Conservation (phyloP, 2,797 vertebrate species). For the Danio aesculapii region DNA sequence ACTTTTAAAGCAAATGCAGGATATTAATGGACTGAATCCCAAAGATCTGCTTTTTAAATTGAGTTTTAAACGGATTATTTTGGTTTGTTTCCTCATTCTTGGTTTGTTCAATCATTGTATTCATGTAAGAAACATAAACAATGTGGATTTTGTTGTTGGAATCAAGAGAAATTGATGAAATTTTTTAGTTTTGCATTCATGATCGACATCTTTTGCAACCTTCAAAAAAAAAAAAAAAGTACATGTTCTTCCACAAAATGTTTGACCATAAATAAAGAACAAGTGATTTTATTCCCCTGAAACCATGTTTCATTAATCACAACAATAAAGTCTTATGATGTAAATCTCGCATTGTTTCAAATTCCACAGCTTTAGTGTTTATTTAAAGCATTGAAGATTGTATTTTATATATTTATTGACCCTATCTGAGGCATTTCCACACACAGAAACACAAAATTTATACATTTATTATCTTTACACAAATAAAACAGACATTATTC, state of each 20-base stretch:
- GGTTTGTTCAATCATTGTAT: slow-evolving; percentile 32
- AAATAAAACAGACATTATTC: too few species aligned
- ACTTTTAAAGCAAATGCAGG: neutral
- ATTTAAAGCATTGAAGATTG: neutral
- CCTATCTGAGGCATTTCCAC: too few species aligned
- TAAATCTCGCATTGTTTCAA: slow-evolving; percentile 18
- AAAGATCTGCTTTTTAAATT: slow-evolving; percentile 40
- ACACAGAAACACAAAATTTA: too few species aligned
- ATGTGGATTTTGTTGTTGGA: slow-evolving; percentile 61
- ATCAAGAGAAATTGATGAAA: slow-evolving; percentile 72
- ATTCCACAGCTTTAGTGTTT: neutral
- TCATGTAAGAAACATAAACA: slow-evolving; percentile 46
- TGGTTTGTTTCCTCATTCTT: slow-evolving; percentile 56
- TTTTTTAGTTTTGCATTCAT: slow-evolving; percentile 65
- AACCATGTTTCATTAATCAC: slow-evolving; percentile 58
- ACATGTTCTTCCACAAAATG: slow-evolving; percentile 78
- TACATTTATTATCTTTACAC: too few species aligned
- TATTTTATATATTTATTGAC: too few species aligned
- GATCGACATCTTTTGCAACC: slow-evolving; percentile 70
- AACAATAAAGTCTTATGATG: slow-evolving; percentile 33
- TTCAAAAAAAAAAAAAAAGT: slow-evolving; percentile 64
- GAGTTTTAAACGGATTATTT: neutral
- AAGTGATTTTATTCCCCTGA: slow-evolving; percentile 72
- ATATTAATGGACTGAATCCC: slow-evolving; percentile 33
- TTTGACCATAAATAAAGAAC: slow-evolving; percentile 73